Evolutionary conservation across 2,113 vertebrate species (phyloP), one percentile per base, ranked within the genome.

Genomic region (Microcebus griseorufus): DNA sequence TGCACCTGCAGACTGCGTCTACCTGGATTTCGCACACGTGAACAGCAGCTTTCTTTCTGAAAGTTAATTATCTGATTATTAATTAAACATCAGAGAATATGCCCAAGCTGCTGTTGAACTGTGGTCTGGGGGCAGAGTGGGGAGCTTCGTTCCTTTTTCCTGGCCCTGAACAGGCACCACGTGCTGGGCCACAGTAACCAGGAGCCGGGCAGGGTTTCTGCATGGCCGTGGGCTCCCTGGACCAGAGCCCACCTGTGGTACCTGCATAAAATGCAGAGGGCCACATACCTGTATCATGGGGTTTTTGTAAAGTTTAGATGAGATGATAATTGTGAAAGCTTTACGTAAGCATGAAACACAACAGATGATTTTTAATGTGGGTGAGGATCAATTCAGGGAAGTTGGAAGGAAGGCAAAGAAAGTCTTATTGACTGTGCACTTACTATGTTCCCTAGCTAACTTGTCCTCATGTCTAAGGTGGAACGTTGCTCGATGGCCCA

Each of bases 251-350:
- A 8, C 51, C 27, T 64, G 81, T 4, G 6, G 16, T 2, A 23
- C 16, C 89, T 16, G 18, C 5, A 2, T 2, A 25, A 17, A 39
- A 42, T 1, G 42, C 42, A 34, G 16, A 37, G 0, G 16, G n/a
- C 64, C 9, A 11, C n/a, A 3, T 6, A 16, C 29, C 11, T 51
- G 73, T 17, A 13, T 20, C 9, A 0, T 3, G 12, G 42, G 16
- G 11, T 22, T 65, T 55, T 4, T 69, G 13, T 9, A 11, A 78
- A 20, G 11, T n/a, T 94, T 4, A 78, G 45, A 45, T 29, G 73
- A 62, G 42, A 45, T 5, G 51, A 22, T 3, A 27, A 17, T 0
- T 37, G 53, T 32, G 42, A 87, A 69, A 39, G 48, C 22, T 86
- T 76, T 72, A 48, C 1, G 0, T 20, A 67, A 78, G 73, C 18